Evolutionary conservation across 2,113 vertebrate species (phyloP).

Genomic region (Penelope pileata): DNA sequence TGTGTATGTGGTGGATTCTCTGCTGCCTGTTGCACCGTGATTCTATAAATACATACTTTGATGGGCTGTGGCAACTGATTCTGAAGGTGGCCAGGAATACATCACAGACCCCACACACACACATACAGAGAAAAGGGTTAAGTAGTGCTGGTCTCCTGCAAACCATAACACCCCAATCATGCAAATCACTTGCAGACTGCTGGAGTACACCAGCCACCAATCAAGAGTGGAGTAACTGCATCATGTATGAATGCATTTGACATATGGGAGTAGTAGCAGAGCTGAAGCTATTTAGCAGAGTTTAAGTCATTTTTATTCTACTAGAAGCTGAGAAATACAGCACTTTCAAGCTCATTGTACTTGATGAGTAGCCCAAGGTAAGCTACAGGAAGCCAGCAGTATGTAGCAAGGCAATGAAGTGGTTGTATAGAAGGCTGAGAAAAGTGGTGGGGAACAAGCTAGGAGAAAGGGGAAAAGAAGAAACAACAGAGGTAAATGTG

Average conservation of each 20-base stretch:
- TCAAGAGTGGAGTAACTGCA: accelerated
- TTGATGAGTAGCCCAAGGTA: background rate
- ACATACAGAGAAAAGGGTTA: background rate
- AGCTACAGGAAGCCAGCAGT: background rate
- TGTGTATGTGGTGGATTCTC: background rate
- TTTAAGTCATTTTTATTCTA: background rate
- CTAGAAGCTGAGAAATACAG: background rate
- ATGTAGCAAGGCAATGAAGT: background rate
- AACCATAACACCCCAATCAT: background rate
- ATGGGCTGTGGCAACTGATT: background rate
- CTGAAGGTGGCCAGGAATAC: background rate
- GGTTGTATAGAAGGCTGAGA: background rate
- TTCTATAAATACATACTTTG: background rate
- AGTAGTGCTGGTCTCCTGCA: background rate
- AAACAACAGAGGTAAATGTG: background rate
- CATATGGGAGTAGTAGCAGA: background rate
- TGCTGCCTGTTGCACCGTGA: background rate
- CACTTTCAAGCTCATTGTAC: background rate
- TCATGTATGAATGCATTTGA: background rate
- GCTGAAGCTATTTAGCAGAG: background rate
- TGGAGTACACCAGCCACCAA: background rate
- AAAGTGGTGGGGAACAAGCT: background rate
- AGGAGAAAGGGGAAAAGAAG: background rate
- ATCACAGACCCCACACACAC: background rate
- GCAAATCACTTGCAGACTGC: background rate